phyloP scores from a whole-genome alignment of 2,888 invertebrate species.

The Brachyptera putata region DNA sequence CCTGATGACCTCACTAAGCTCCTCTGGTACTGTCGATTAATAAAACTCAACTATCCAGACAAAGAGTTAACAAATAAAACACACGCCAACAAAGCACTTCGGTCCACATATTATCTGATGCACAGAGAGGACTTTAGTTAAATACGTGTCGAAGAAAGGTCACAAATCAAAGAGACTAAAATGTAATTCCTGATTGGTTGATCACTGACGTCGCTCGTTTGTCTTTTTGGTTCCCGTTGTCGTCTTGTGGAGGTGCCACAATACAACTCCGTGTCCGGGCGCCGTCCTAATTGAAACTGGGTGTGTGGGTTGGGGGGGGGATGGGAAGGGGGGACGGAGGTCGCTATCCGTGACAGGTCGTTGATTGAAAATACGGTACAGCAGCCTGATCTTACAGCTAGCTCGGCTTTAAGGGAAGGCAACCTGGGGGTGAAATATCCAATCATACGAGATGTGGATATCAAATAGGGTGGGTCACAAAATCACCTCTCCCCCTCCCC shows the following conservation, averaged over 20 bases:
- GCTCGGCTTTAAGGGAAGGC: constrained; percentile 16
- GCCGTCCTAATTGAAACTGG: constrained; percentile 20
- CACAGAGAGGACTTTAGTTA: too few species aligned
- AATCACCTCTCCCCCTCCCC: constrained; percentile 8
- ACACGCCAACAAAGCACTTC: too few species aligned
- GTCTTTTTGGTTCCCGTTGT: neutral
- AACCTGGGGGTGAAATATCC: constrained; percentile 29
- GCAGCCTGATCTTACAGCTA: constrained; percentile 11
- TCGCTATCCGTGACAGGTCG: constrained; percentile 30
- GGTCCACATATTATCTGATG: too few species aligned
- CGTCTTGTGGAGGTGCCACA: constrained; percentile 9
- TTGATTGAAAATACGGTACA: constrained; percentile 30
- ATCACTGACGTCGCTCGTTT: constrained; percentile 13
- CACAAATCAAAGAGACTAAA: constrained; percentile 16
- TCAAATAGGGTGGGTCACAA: constrained; percentile 21
- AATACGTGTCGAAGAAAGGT: too few species aligned
- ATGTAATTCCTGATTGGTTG: constrained; percentile 14
- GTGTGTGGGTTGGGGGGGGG: constrained; percentile 14
- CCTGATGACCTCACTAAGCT: too few species aligned
- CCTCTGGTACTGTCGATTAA: too few species aligned
- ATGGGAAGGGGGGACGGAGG: constrained; percentile 12
- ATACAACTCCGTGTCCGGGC: constrained; percentile 12
- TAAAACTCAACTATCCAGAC: too few species aligned
- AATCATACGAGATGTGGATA: constrained; percentile 26
- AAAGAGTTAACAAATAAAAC: too few species aligned